Conservation (phyloP, 2,888 invertebrate species). For the Oxycera nigricornis region DNA sequence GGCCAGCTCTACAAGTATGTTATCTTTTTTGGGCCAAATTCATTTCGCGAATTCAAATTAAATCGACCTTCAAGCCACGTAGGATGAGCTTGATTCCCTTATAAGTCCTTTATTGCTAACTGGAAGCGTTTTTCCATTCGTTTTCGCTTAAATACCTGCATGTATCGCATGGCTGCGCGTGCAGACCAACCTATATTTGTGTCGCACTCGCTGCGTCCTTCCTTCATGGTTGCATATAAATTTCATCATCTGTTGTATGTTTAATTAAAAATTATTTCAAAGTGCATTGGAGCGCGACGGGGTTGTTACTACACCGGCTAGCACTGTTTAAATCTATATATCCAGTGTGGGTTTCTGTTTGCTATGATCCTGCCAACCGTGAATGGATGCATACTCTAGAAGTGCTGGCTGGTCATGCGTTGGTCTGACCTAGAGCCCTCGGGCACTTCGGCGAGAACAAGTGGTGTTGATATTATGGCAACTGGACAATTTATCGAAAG, state of each 20-base stretch:
- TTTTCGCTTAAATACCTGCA: not conserved
- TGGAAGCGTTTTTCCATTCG: not conserved
- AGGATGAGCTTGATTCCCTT: not conserved
- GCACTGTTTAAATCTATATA: slow-evolving; percentile 13
- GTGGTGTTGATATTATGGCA: not conserved
- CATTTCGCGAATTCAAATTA: not conserved
- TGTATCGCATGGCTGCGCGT: not conserved
- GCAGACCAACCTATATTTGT: not conserved
- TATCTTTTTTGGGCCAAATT: not conserved
- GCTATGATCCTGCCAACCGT: not conserved
- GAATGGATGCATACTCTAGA: not conserved
- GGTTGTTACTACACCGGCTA: not conserved
- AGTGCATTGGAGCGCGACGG: not conserved
- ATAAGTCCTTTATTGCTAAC: not conserved
- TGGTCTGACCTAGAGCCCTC: not conserved
- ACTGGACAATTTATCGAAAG: slow-evolving; percentile 34
- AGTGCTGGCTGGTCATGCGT: not conserved
- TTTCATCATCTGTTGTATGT: slow-evolving; percentile 32
- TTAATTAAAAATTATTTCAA: slow-evolving; percentile 35
- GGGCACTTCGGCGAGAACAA: not conserved
- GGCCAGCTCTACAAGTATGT: not conserved
- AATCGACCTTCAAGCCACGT: not conserved
- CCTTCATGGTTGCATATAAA: not conserved
- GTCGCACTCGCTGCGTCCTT: not conserved
- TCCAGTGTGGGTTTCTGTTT: not conserved